A percentile compares a stretch with the other conserved stretches of the same genome.
These are phyloP conservation scores for Drosophila oshimai DNA, from an alignment of 1,140 invertebrate genomes.

Conservation along the genomic window DNA sequence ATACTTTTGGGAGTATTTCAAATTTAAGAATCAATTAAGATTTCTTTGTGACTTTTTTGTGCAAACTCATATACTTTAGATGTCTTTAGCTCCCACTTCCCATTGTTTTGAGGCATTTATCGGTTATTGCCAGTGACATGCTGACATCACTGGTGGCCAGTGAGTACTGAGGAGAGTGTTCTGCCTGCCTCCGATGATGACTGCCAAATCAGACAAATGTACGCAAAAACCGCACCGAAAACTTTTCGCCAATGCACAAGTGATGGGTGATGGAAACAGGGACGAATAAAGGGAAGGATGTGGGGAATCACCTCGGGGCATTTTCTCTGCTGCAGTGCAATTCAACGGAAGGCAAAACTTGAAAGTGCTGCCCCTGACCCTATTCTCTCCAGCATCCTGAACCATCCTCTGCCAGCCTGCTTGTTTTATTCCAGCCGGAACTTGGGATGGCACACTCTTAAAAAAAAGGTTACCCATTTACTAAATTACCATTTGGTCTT, in stretches of 20 bases:
- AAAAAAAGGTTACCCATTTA: background rate
- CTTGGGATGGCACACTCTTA: constrained; percentile 20
- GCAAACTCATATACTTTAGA: background rate
- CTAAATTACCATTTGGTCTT: background rate
- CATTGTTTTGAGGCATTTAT: background rate
- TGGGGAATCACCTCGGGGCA: constrained; percentile 69
- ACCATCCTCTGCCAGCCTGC: constrained; percentile 13
- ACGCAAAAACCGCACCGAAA: constrained; percentile 74
- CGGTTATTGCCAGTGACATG: background rate
- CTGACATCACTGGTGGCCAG: constrained; percentile 15
- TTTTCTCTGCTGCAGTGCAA: constrained; percentile 59
- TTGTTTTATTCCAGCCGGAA: constrained; percentile 39
- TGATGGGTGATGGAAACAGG: constrained; percentile 11
- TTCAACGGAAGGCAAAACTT: constrained; percentile 51
- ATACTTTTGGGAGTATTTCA: too few relatives aligned
- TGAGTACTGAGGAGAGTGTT: constrained; percentile 4
- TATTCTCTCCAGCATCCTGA: constrained; percentile 13
- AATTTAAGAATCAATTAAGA: too few relatives aligned
- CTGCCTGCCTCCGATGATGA: constrained; percentile 44
- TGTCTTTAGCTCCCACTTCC: background rate
- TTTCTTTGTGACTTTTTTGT: too few relatives aligned
- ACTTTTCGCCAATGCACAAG: constrained; percentile 67
- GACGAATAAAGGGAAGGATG: background rate
- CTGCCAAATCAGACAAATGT: constrained; percentile 78
- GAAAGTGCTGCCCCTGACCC: constrained; percentile 44